Evolutionary conservation across 1,140 invertebrate genomes (phyloP).

Genomic region (Gonatopus flavifemur): DNA sequence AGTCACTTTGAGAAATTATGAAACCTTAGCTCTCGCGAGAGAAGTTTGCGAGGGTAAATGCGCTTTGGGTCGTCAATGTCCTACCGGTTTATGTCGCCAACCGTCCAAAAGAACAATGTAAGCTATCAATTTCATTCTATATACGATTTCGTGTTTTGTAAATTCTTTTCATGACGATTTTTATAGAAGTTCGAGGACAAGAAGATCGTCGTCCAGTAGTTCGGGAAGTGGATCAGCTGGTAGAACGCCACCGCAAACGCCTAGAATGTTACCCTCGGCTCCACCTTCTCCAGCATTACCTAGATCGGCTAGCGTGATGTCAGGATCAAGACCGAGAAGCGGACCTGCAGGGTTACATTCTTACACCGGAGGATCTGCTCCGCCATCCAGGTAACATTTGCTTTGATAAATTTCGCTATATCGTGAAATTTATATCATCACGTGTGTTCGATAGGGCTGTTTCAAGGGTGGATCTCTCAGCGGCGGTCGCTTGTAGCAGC

Average conservation of each 20-base stretch:
- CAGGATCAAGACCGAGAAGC: conserved; percentile 66
- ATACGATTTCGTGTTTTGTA: too few relatives aligned
- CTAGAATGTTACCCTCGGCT: conserved; percentile 52
- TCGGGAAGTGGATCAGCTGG: conserved; percentile 57
- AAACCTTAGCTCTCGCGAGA: conserved; percentile 72
- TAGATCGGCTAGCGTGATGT: conserved; percentile 60
- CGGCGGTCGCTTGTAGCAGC: conserved; percentile 57
- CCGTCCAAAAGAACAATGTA: conserved; percentile 52
- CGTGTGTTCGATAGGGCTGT: conserved; percentile 59
- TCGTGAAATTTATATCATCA: neutral
- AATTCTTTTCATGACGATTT: neutral
- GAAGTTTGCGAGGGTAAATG: conserved; percentile 86
- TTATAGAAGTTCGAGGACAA: conserved; percentile 55
- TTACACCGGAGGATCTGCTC: conserved; percentile 65
- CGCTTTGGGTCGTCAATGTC: conserved; percentile 79
- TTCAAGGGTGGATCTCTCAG: conserved; percentile 67
- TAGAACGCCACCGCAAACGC: conserved; percentile 62
- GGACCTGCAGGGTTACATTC: conserved; percentile 73
- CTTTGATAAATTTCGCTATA: neutral
- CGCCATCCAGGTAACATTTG: conserved; percentile 39
- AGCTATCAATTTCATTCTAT: neutral
- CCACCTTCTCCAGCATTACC: conserved; percentile 54
- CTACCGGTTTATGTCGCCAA: conserved; percentile 70
- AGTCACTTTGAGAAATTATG: conserved; percentile 77
- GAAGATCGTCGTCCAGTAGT: conserved; percentile 57